Conservation (phyloP, 2,888 invertebrate species). For the Eremobia ochroleuca region DNA sequence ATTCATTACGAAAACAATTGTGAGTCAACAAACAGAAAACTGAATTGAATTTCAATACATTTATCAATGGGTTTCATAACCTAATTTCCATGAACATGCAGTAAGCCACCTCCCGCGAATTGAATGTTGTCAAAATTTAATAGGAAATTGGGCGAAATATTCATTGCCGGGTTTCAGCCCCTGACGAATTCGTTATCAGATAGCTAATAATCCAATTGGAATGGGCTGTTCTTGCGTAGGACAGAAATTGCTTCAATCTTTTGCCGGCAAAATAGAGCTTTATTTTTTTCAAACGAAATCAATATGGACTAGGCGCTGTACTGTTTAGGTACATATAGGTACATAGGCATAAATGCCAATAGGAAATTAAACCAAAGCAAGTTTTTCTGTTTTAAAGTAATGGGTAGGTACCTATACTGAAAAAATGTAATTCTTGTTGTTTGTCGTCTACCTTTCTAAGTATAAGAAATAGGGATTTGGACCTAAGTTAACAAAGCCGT, state of each 20-base stretch:
- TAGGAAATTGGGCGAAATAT: constrained; percentile 75
- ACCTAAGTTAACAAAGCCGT: background rate
- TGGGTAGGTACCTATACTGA: background rate
- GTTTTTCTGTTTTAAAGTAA: background rate
- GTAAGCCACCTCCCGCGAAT: constrained; percentile 52
- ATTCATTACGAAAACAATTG: constrained; percentile 10
- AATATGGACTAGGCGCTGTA: background rate
- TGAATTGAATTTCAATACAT: constrained; percentile 25
- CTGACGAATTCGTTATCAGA: constrained; percentile 82
- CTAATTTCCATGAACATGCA: constrained; percentile 58
- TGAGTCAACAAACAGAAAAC: constrained; percentile 13
- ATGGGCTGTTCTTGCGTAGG: constrained; percentile 67
- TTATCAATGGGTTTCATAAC: constrained; percentile 43
- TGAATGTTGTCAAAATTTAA: constrained; percentile 71
- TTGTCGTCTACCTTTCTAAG: background rate
- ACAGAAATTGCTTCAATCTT: constrained; percentile 60
- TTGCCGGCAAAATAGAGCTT: constrained; percentile 43
- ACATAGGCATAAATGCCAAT: background rate
- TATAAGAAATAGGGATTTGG: background rate
- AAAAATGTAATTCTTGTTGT: background rate
- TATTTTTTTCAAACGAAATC: constrained; percentile 26
- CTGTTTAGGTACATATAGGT: background rate
- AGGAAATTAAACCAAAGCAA: background rate
- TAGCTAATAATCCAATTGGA: constrained; percentile 84
- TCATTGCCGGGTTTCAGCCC: constrained; percentile 80